Evolutionary conservation across 2,888 invertebrate genomes (phyloP), one percentile per base, ranked within the genome.

Genomic region (Drosophila eohydei): DNA sequence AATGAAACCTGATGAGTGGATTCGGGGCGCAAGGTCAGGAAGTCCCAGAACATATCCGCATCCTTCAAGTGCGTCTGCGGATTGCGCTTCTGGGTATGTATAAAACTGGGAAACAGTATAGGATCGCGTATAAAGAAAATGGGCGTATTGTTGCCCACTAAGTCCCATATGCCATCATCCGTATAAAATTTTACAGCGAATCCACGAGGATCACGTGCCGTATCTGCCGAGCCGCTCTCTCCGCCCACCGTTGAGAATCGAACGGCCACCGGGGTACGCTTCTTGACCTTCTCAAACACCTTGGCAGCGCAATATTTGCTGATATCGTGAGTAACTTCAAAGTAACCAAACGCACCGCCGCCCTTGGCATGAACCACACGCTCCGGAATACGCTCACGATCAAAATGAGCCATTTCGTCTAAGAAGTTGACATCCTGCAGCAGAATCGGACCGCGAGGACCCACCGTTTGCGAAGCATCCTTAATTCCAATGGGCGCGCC

Each of bases 81-180:
- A 92, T 99, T 99, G 81, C 99, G 95, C 93, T 99, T 99, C 92
- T 98, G 99, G 0, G 98, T 98, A 92, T 99, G 99, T 88, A 99
- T 98, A 90, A 99, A 99, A 91, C 97, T 97, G 9, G 98, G 97
- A 93, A 99, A 99, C 62, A 97, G 93, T n/a, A 96, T 94, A 1
- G 98, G 97, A 92, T 98, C 98, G 65, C 98, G 95, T 87, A 98
- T 96, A 93, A 98, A 98, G 94, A 98, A 98, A 76, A 98, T 95
- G 0, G 98, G 98, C 0, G 97, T 98, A 92, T 98, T 98, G 92
- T 97, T 97, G 28, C 98, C 98, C 36, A 98, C 98, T 80, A 98
- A 93, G 94, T 98, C 98, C 98, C 98, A 98, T 86, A 96, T 95
- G 52, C 98, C 98, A 91, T 97, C 97, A 81, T 97, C 97, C 3